Evolutionary conservation across 2,113 vertebrate genomes (phyloP).

Genomic region (Pachypanchax playfairii): DNA sequence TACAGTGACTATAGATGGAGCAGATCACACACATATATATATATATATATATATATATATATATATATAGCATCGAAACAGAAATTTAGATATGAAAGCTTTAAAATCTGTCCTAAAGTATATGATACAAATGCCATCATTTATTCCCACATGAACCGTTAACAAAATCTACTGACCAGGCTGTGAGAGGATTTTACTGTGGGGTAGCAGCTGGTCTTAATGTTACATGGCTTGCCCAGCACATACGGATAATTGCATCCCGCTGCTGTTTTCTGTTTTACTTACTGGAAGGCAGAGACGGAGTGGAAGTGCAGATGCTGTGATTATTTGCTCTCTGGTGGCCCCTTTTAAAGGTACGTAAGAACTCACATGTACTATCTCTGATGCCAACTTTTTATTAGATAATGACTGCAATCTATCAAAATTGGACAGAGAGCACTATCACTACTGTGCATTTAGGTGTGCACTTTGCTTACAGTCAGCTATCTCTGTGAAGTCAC

Average conservation of each 20-base stretch:
- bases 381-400: constrained; percentile 47
- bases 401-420: constrained; percentile 57
- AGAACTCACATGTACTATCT: constrained; percentile 43
- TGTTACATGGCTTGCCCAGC: not conserved
- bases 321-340: constrained; percentile 43
- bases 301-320: constrained; percentile 12
- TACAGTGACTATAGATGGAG: not conserved
- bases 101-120: not conserved
- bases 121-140: not conserved
- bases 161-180: not conserved
- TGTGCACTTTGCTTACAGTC: constrained; percentile 7
- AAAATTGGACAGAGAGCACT: constrained; percentile 18
- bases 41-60: too few relatives aligned
- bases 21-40: too few relatives aligned
- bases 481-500: constrained; percentile 9
- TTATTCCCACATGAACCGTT: not conserved
- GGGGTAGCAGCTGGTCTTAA: constrained; percentile 10
- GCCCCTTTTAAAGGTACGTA: constrained; percentile 45
- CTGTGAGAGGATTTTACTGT: constrained; percentile 16
- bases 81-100: too few relatives aligned
- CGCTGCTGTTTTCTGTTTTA: constrained; percentile 30
- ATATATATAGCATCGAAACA: too few relatives aligned
- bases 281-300: constrained; percentile 17
- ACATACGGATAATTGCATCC: constrained; percentile 20
- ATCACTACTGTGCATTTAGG: constrained; percentile 1